Evolutionary conservation across 2,113 vertebrate genomes (phyloP), one percentile per base, ranked within the genome.

Genomic region (Mirza zaza): DNA sequence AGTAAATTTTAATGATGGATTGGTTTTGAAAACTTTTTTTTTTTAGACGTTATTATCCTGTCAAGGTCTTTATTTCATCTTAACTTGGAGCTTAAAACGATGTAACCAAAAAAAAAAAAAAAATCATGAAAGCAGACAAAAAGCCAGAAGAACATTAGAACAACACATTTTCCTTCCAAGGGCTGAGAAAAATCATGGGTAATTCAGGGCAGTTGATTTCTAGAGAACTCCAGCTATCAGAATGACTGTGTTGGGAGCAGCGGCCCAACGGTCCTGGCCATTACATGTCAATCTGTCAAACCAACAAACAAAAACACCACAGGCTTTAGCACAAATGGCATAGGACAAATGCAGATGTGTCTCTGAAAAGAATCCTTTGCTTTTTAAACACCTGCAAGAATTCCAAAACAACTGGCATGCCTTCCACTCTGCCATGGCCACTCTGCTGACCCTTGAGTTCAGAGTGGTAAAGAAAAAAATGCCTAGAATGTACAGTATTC

Each of bases 221-320:
- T 61, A 67, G 97, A 97, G 97, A 98, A 82, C 85, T 96, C 95
- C 97, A 96, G 97, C 97, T 94, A 97, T 98, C 98, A 98, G 98
- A 98, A 96, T 97, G 97, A 97, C 97, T 97, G 98, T 98, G 98
- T 98, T 98, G 98, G 97, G 97, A 98, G 97, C 97, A 59, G 97
- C 93, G 25, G 2, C 92, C 77, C 68, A 71, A 52, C 32, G 2
- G 94, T 83, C 84, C 65, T n/a, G 13, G 92, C 18, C 95, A 83
- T 87, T 90, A 10, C 8, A 2, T 6, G 91, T 80, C 97, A 96
- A 4, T 97, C 97, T 94, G 86, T 96, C 42, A 36, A 95, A 87
- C 0, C 45, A 68, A 86, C 95, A 88, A 97, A 94, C 88, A 85
- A 85, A 39, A 95, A 87, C 93, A 71, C 93, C 85, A 77, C 94